phyloP scores from a whole-genome alignment of 2,113 vertebrate genomes.

The Asarcornis scutulata region DNA sequence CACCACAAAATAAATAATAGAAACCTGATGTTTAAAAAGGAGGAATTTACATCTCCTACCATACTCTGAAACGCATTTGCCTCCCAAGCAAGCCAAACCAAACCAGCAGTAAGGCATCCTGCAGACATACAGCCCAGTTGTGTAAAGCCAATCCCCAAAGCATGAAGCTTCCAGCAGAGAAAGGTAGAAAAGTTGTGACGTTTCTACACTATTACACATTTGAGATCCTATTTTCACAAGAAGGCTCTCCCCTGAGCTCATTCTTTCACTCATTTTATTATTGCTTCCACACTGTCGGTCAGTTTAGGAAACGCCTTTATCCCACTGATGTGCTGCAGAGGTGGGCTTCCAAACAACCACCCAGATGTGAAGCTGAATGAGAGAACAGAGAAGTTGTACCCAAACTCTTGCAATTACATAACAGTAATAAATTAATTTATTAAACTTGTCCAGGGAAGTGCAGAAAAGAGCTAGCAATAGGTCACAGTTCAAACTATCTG shows the following conservation, averaged over 20 bases:
- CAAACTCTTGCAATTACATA: not conserved
- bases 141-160: not conserved
- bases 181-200: not conserved
- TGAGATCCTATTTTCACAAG: not conserved
- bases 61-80: not conserved
- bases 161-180: not conserved
- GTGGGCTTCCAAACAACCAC: not conserved
- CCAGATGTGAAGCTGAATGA: not conserved
- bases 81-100: not conserved
- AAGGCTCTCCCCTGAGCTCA: not conserved
- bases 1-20: not conserved
- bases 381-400: not conserved
- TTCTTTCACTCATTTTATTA: not conserved
- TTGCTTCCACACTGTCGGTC: not conserved
- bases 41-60: not conserved
- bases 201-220: not conserved
- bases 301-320: not conserved
- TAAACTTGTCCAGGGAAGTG: not conserved
- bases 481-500: not conserved
- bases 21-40: not conserved
- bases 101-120: not conserved
- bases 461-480: not conserved
- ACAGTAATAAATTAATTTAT: not conserved
- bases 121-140: not conserved
- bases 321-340: not conserved